These are phyloP conservation scores for Poecilia picta DNA, from an alignment of 2,797 vertebrate species.

Conservation along the genomic window DNA sequence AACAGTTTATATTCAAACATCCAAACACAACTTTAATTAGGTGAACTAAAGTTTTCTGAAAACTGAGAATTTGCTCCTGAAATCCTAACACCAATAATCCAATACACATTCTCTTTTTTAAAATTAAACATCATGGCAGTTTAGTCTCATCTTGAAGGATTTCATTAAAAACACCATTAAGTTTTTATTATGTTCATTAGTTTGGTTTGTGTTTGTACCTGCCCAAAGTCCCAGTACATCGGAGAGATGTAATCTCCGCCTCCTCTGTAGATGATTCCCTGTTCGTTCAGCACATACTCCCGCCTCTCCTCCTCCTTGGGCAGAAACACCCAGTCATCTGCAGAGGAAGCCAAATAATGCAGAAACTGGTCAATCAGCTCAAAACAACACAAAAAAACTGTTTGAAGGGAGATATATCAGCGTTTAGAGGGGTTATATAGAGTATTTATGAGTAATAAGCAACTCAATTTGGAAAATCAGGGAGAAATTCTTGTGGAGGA, in stretches of 20 bases:
- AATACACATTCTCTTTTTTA: background rate
- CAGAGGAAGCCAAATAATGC: background rate
- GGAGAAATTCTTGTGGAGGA: background rate
- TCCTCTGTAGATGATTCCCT: slow-evolving; percentile 84
- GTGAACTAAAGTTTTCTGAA: background rate
- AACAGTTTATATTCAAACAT: background rate
- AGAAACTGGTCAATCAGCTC: background rate
- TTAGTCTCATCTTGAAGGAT: background rate
- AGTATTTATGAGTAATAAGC: background rate
- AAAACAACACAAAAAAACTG: background rate
- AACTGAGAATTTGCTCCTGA: background rate
- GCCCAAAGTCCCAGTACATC: slow-evolving; percentile 85
- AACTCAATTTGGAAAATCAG: background rate
- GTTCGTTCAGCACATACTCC: slow-evolving; percentile 88
- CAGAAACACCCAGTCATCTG: slow-evolving; percentile 87
- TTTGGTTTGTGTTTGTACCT: slow-evolving; percentile 73
- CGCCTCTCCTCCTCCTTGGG: slow-evolving; percentile 67
- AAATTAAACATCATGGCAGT: background rate
- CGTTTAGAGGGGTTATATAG: background rate
- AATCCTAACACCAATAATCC: background rate
- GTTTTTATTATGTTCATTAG: background rate
- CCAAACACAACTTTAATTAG: background rate
- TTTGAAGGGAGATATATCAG: background rate
- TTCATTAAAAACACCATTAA: background rate
- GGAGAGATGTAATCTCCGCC: slow-evolving; percentile 60